Evolutionary conservation across 1,140 invertebrate genomes (phyloP).

Genomic region (Zaprionus gabonicus): DNA sequence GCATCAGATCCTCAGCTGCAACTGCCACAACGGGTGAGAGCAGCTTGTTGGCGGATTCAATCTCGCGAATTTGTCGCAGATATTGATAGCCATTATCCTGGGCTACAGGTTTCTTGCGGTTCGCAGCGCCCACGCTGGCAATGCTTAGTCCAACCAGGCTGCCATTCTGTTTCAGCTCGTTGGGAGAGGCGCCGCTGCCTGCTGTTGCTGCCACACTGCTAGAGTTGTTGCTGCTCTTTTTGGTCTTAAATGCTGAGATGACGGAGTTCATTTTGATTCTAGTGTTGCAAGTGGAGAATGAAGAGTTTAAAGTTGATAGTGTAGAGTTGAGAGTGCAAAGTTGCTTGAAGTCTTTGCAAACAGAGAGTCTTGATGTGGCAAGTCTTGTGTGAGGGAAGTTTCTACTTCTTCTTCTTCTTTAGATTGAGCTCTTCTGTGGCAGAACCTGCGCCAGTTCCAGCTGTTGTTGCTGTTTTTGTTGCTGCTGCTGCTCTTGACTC

Average conservation of each 20-base stretch:
- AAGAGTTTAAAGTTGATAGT: neutral
- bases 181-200: constrained; percentile 34
- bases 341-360: neutral
- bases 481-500: constrained; percentile 19
- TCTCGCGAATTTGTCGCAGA: constrained; percentile 82
- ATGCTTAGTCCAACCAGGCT: constrained; percentile 52
- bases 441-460: constrained; percentile 11
- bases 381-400: constrained; percentile 7
- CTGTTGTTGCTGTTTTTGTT: constrained; percentile 11
- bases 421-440: neutral
- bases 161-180: constrained; percentile 35
- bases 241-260: constrained; percentile 84
- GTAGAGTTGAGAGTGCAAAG: constrained; percentile 3
- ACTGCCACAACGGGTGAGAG: constrained; percentile 68
- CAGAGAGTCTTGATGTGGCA: constrained; percentile 19
- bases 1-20: constrained; percentile 49
- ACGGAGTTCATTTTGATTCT: constrained; percentile 81
- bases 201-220: constrained; percentile 17
- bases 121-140: constrained; percentile 38
- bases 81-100: constrained; percentile 82
- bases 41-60: constrained; percentile 80
- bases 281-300: neutral
- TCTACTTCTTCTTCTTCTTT: neutral
- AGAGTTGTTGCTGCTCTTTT: constrained; percentile 65
- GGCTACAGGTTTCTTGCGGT: constrained; percentile 62